A percentile compares a stretch with the other conserved stretches of the same genome.
phyloP scores from a whole-genome alignment of 2,113 vertebrate genomes.

The Promerops cafer region DNA sequence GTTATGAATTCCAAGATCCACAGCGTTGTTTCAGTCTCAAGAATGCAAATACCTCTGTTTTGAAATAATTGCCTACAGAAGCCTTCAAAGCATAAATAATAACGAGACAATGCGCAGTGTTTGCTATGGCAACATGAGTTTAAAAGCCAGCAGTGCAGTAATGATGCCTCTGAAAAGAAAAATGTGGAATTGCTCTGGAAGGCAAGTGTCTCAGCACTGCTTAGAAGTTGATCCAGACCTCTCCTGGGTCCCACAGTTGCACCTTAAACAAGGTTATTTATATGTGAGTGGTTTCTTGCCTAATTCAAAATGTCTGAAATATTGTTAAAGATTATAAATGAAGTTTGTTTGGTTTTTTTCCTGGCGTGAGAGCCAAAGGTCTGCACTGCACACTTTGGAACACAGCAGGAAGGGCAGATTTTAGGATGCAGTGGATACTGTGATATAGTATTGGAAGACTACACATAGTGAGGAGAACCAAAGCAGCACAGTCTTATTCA shows the following conservation, averaged over 20 bases:
- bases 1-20: not conserved
- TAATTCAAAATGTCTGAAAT: not conserved
- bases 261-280: not conserved
- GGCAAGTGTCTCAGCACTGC: not conserved
- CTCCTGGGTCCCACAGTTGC: not conserved
- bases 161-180: not conserved
- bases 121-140: constrained; percentile 14
- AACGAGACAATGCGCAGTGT: accelerated
- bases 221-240: not conserved
- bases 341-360: not conserved
- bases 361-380: not conserved
- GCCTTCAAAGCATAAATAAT: constrained; percentile 4
- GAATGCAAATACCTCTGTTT: not conserved
- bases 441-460: not conserved
- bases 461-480: not conserved
- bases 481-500: not conserved
- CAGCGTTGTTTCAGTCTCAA: not conserved
- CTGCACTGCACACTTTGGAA: not conserved
- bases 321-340: not conserved
- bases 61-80: not conserved
- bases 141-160: not conserved
- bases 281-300: not conserved
- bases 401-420: not conserved
- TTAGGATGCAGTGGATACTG: not conserved
- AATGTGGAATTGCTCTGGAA: not conserved